These are phyloP conservation scores for Turritopsis rubra DNA, from an alignment of 30 jellyfish, hydroid and myxozoan genomes.

Conservation along the genomic window DNA sequence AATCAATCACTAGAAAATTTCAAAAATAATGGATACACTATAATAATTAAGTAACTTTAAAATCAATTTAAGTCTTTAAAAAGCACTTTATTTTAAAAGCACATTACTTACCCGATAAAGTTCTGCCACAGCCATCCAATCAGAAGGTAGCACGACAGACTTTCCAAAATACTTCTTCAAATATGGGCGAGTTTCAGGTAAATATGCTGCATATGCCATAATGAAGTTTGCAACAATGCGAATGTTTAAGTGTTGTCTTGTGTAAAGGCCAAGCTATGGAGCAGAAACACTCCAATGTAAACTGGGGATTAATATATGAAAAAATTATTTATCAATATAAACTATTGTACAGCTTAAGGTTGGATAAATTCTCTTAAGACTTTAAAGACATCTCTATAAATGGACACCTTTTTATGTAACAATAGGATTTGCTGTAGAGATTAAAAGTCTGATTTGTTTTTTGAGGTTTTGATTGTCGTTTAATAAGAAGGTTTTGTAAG, in stretches of 20 bases:
- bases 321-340: not conserved
- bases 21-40: too few relatives aligned
- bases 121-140: conserved; percentile 91
- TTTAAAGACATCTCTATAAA: too few relatives aligned
- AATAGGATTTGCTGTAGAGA: too few relatives aligned
- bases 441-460: too few relatives aligned
- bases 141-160: conserved; percentile 66
- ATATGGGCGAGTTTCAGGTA: conserved; percentile 55
- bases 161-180: conserved; percentile 53
- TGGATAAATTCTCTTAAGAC: too few relatives aligned
- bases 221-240: conserved; percentile 53
- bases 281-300: not conserved
- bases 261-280: conserved; percentile 58
- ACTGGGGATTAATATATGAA: not conserved
- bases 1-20: too few relatives aligned
- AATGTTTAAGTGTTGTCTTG: conserved; percentile 61
- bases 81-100: too few relatives aligned
- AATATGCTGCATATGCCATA: conserved; percentile 67
- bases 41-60: not conserved
- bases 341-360: too few relatives aligned
- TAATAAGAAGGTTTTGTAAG: too few relatives aligned
- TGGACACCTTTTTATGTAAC: too few relatives aligned
- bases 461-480: too few relatives aligned
- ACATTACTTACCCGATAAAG: conserved; percentile 49
- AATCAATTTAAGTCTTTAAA: not conserved